Conservation (phyloP, 1,140 invertebrate species). For the Thereuonema tuberculata region DNA sequence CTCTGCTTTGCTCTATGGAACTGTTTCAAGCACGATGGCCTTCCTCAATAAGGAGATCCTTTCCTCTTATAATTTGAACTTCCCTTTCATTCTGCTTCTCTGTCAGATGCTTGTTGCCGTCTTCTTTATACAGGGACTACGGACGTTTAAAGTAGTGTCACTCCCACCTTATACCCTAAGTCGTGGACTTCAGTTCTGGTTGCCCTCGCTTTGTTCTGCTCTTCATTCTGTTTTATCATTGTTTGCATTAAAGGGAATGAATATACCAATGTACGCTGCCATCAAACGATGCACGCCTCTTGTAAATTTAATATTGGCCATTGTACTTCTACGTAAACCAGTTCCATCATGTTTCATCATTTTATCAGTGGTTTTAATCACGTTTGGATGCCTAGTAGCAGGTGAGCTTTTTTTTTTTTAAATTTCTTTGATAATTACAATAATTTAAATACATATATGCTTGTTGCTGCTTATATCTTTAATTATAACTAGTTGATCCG, state of each 20-base stretch:
- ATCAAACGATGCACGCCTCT: constrained; percentile 38
- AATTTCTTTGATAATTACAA: no score
- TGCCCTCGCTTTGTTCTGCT: constrained; percentile 35
- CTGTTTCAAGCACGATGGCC: constrained; percentile 34
- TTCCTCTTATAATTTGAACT: constrained; percentile 33
- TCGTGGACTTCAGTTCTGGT: constrained; percentile 27
- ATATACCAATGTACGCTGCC: constrained; percentile 41
- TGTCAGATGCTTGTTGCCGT: constrained; percentile 21
- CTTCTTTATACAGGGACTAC: constrained; percentile 12
- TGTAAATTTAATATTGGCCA: constrained; percentile 33
- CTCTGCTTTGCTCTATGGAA: constrained; percentile 34
- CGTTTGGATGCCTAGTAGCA: constrained; percentile 36
- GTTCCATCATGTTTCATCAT: constrained; percentile 28
- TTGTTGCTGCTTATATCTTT: no score
- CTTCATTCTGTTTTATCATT: constrained; percentile 34
- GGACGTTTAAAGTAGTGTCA: constrained; percentile 13
- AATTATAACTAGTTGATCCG: no score
- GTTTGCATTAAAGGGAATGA: constrained; percentile 37
- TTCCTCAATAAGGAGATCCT: constrained; percentile 38
- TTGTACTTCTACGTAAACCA: constrained; percentile 31
- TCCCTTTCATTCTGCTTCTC: constrained; percentile 31
- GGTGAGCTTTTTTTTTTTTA: constrained; percentile 25
- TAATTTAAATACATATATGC: no score
- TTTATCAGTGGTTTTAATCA: constrained; percentile 29
- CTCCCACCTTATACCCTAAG: constrained; percentile 29